Evolutionary conservation across 2,888 invertebrate genomes (phyloP).

Genomic region (Cheilosia soror): DNA sequence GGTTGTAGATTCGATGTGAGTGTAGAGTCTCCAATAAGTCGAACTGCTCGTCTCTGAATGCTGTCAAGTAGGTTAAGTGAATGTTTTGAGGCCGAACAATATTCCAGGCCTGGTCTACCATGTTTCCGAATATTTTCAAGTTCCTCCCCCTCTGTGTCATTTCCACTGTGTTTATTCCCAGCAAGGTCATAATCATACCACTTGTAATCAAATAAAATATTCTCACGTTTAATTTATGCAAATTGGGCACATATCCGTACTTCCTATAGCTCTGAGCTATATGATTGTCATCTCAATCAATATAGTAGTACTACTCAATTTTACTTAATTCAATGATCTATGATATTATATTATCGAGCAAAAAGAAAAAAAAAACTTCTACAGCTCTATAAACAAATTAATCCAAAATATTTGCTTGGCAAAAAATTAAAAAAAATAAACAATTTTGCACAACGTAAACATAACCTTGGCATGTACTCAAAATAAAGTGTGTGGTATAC

Average conservation of each 20-base stretch:
- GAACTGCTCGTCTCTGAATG: no score
- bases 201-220: not conserved
- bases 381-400: constrained; percentile 16
- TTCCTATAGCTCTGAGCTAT: constrained; percentile 12
- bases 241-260: constrained; percentile 1
- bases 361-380: constrained; percentile 8
- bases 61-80: no score
- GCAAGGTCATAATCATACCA: constrained; percentile 16
- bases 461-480: constrained; percentile 69
- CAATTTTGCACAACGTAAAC: constrained; percentile 23
- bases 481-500: constrained; percentile 55
- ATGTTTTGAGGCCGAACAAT: no score
- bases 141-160: not conserved
- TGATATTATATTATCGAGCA: no score
- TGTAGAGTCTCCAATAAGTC: no score
- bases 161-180: not conserved
- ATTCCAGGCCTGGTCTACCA: no score
- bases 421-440: no score
- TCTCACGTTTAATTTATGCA: not conserved
- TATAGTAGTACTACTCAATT: not conserved
- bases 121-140: no score
- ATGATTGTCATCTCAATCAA: constrained; percentile 16
- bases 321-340: constrained; percentile 16
- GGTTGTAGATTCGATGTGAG: no score
- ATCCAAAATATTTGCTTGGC: constrained; percentile 1